Percentiles rank a stretch among this genome's conserved stretches.
phyloP scores from a whole-genome alignment of 2,888 invertebrate genomes.

The Alsophila aescularia region DNA sequence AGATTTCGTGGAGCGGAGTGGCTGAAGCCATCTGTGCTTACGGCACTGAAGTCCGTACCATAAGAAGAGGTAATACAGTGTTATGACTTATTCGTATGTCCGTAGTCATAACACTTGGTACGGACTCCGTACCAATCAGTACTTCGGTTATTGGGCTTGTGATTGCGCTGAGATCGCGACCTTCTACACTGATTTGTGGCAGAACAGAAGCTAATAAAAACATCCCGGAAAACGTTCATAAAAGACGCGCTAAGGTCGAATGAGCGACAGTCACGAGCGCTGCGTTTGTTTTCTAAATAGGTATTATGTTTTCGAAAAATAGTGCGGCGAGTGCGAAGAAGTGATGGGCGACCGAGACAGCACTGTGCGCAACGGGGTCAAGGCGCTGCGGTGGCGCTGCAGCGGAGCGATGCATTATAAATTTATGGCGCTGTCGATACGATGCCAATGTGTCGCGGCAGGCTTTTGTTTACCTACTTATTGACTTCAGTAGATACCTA shows the following conservation, averaged over 20 bases:
- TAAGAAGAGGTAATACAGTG: no score
- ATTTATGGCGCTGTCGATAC: background rate
- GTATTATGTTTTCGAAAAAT: background rate
- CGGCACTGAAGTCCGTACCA: no score
- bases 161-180: background rate
- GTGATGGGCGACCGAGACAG: conserved; percentile 19
- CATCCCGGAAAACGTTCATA: conserved; percentile 14
- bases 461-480: no score
- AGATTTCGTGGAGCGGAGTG: no score
- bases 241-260: conserved; percentile 14
- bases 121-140: no score
- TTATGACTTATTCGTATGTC: no score
- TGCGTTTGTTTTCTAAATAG: background rate
- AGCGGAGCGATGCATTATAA: background rate
- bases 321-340: conserved; percentile 2
- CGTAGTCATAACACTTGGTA: no score
- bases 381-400: conserved; percentile 9
- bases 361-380: conserved; percentile 19
- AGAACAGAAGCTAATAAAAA: conserved; percentile 12
- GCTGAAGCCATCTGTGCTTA: no score
- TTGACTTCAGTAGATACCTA: no score
- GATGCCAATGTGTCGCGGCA: background rate
- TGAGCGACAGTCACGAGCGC: conserved; percentile 3
- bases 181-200: conserved; percentile 9
- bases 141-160: no score